Evolutionary conservation across 2,888 invertebrate genomes (phyloP).

Genomic region (Eupithecia insigniata): DNA sequence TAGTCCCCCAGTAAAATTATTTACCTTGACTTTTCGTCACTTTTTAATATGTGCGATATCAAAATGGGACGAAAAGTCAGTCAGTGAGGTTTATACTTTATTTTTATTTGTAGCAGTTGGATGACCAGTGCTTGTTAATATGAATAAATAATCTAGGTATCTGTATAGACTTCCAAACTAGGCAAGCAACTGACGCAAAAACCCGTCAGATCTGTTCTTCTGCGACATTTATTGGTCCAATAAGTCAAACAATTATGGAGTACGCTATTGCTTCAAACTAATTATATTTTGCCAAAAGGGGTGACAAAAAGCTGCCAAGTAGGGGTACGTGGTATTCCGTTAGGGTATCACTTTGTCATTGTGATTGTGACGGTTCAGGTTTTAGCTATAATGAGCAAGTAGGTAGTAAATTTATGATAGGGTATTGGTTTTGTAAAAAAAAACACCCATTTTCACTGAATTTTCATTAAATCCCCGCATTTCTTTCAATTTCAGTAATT

Average conservation of each 20-base stretch:
- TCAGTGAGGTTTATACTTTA: no score
- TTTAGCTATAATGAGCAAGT: no score
- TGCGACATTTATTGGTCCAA: slow-evolving; percentile 32
- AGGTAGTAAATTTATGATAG: not conserved
- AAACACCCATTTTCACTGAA: no score
- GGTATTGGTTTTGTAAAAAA: not conserved
- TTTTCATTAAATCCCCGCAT: no score
- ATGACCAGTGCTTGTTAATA: not conserved
- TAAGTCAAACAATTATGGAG: slow-evolving; percentile 28
- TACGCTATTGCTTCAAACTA: slow-evolving; percentile 31
- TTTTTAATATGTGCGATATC: no score
- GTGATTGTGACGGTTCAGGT: not conserved
- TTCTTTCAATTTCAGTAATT: no score
- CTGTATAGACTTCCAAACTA: slow-evolving; percentile 6
- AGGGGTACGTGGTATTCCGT: slow-evolving; percentile 1
- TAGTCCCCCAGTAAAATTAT: no score
- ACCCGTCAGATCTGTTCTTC: slow-evolving; percentile 14
- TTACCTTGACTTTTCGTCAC: no score
- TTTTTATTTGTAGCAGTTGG: no score
- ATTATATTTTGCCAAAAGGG: slow-evolving; percentile 28
- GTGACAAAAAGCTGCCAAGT: not conserved
- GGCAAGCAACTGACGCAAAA: slow-evolving; percentile 23
- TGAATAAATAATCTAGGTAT: not conserved
- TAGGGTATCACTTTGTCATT: slow-evolving; percentile 1
- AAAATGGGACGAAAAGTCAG: no score